A percentile compares a stretch with the other conserved stretches of the same genome.
These are phyloP conservation scores for Macrobrachium nipponense DNA, from an alignment of 1,140 invertebrate species.

Conservation along the genomic window DNA sequence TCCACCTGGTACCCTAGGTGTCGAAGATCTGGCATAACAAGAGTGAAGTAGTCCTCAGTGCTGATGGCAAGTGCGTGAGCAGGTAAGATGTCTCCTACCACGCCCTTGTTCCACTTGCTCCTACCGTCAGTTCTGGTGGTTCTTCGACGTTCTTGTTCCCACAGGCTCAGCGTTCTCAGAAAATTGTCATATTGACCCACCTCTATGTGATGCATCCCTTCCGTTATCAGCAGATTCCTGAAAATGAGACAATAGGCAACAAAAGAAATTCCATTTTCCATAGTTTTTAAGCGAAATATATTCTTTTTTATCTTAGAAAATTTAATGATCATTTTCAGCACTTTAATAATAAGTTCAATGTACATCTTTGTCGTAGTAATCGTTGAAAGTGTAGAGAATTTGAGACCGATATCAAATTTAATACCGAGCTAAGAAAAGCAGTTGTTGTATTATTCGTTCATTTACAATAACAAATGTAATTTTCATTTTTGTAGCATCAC, in stretches of 20 bases:
- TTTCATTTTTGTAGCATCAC: too few species aligned
- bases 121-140: too few species aligned
- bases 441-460: too few species aligned
- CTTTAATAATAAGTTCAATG: too few species aligned
- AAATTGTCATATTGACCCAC: slow-evolving; percentile 10
- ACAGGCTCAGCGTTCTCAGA: not conserved
- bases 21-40: not conserved
- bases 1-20: slow-evolving; percentile 21
- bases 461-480: too few species aligned
- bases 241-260: not conserved
- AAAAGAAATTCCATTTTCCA: not conserved
- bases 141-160: slow-evolving; percentile 14
- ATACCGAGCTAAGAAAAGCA: too few species aligned
- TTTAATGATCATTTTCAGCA: too few species aligned
- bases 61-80: not conserved
- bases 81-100: not conserved
- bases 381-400: too few species aligned
- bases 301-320: too few species aligned
- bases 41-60: slow-evolving; percentile 15
- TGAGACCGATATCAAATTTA: too few species aligned
- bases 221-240: slow-evolving; percentile 14
- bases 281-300: not conserved
- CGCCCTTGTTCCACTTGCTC: not conserved
- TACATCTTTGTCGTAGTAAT: too few species aligned
- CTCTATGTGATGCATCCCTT: slow-evolving; percentile 16